These are phyloP conservation scores for Rosalia funebris DNA, from an alignment of 2,888 invertebrate species.

Conservation along the genomic window DNA sequence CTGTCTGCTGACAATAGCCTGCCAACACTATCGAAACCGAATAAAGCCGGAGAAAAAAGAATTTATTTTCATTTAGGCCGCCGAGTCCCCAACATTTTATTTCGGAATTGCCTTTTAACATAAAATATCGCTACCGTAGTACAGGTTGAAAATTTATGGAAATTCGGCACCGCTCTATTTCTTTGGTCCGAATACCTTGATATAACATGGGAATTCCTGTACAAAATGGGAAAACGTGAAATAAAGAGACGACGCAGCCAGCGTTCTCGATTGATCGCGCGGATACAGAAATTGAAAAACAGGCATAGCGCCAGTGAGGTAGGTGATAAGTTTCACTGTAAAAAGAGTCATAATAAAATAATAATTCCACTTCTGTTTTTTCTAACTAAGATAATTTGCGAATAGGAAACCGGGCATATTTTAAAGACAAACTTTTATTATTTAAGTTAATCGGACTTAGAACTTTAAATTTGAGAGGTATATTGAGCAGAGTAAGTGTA, in stretches of 20 bases:
- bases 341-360: too few relatives aligned
- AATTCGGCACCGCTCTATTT: conserved; percentile 40
- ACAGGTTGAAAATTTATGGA: conserved; percentile 38
- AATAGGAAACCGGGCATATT: too few relatives aligned
- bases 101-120: conserved; percentile 30
- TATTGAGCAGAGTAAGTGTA: too few relatives aligned
- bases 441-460: too few relatives aligned
- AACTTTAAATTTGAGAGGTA: too few relatives aligned
- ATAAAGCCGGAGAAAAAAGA: background rate
- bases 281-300: conserved; percentile 17
- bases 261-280: conserved; percentile 28
- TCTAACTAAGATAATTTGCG: too few relatives aligned
- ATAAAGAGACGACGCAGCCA: conserved; percentile 18
- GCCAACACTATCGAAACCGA: background rate
- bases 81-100: conserved; percentile 1
- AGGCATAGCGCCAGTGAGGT: too few relatives aligned
- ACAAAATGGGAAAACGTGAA: conserved; percentile 35
- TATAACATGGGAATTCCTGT: conserved; percentile 43
- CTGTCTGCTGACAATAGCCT: too few relatives aligned
- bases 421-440: too few relatives aligned
- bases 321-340: too few relatives aligned
- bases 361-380: too few relatives aligned
- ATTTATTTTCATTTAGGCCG: conserved; percentile 6
- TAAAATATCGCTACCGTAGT: conserved; percentile 31
- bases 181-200: conserved; percentile 35